These are phyloP conservation scores for Athrips mouffetella DNA, from an alignment of 2,888 invertebrate genomes.

Conservation along the genomic window DNA sequence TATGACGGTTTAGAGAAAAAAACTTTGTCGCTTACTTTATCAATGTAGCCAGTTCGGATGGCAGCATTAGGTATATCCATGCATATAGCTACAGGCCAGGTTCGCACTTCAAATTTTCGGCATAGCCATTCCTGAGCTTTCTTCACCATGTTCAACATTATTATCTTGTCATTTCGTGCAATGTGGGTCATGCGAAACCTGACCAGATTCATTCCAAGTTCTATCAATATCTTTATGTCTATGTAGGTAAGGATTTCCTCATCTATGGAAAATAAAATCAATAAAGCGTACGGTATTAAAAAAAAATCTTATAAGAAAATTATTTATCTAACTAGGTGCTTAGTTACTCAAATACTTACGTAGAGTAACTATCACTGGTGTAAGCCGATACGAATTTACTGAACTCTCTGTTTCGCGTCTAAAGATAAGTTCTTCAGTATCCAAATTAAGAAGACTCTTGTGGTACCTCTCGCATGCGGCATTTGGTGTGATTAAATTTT, in stretches of 20 bases:
- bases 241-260: conserved; percentile 32
- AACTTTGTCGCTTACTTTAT: conserved; percentile 25
- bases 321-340: no score
- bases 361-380: no score
- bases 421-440: no score
- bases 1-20: no score
- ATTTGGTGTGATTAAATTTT: no score
- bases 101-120: conserved; percentile 36
- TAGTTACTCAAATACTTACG: no score
- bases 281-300: not conserved
- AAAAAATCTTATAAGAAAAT: not conserved
- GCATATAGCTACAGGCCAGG: conserved; percentile 45
- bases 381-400: no score
- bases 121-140: conserved; percentile 35
- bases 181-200: conserved; percentile 38
- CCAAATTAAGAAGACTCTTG: no score
- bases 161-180: conserved; percentile 31
- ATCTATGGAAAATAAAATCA: conserved; percentile 24
- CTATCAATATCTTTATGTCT: conserved; percentile 38
- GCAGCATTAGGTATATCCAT: conserved; percentile 45
- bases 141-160: conserved; percentile 26
- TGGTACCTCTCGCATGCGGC: no score
- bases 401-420: no score
- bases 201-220: conserved; percentile 37
- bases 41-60: conserved; percentile 40